Evolutionary conservation across 2,113 vertebrate species (phyloP).

Genomic region (Ptyas mucosa): DNA sequence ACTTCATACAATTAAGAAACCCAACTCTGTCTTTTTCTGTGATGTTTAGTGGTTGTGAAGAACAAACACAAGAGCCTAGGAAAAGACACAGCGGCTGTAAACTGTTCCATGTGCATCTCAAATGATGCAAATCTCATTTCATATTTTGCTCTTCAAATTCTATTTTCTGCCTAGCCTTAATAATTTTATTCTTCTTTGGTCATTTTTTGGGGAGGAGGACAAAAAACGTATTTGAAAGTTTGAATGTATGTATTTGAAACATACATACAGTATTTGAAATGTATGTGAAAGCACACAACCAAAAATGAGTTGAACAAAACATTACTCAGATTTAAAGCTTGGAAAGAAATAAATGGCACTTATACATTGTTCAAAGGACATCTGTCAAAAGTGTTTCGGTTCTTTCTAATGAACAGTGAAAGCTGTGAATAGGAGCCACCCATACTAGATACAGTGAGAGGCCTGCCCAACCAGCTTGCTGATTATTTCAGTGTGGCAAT

Average conservation of each 20-base stretch:
- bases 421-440: not conserved
- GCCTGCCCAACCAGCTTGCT: not conserved
- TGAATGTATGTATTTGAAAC: not conserved
- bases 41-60: not conserved
- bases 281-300: not conserved
- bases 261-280: not conserved
- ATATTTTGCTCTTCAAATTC: not conserved
- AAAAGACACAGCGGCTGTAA: not conserved
- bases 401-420: not conserved
- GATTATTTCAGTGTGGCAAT: not conserved
- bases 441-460: too few relatives aligned
- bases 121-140: too few relatives aligned
- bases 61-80: not conserved
- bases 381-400: not conserved
- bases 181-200: not conserved
- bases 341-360: not conserved
- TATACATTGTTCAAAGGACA: not conserved
- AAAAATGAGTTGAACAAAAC: not conserved
- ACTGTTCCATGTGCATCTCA: not conserved
- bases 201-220: not conserved
- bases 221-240: not conserved
- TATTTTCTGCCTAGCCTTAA: not conserved
- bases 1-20: not conserved
- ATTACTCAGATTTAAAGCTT: not conserved
- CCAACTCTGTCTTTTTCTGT: not conserved